A percentile compares a stretch with the other conserved stretches of the same genome.
Evolutionary conservation across 2,113 vertebrate genomes (phyloP).

Genomic region (Phrynosoma platyrhinos): DNA sequence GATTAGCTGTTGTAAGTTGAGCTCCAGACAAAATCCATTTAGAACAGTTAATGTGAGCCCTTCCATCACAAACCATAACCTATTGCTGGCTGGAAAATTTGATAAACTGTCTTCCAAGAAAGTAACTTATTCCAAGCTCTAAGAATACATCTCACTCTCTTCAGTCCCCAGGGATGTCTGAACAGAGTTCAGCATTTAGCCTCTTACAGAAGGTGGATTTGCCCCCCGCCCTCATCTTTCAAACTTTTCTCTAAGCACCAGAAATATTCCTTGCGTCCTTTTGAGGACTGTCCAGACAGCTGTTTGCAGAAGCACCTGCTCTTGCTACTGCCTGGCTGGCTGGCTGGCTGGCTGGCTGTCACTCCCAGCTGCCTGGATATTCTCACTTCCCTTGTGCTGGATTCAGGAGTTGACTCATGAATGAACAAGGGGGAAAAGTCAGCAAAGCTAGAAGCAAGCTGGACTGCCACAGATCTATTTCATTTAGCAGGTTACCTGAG

Average conservation of each 20-base stretch:
- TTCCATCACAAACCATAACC: neutral
- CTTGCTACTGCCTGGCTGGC: slow-evolving; percentile 19
- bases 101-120: no score
- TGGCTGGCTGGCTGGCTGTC: neutral
- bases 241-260: neutral
- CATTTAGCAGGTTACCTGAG: neutral
- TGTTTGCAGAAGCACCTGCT: neutral
- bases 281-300: slow-evolving; percentile 7
- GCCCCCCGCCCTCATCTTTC: neutral
- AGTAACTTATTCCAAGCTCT: no score
- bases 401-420: neutral
- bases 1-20: neutral
- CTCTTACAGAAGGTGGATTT: neutral
- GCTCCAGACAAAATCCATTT: neutral
- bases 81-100: no score
- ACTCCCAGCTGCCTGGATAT: slow-evolving; percentile 1
- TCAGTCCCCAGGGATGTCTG: neutral
- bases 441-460: neutral
- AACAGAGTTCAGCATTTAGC: no score
- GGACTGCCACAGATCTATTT: neutral
- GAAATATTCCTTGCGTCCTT: neutral
- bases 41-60: neutral
- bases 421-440: neutral
- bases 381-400: neutral
- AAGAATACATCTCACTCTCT: no score